Base-by-base conservation (phyloP, 2,797 vertebrate species). In the Siniperca obscura region DNA sequence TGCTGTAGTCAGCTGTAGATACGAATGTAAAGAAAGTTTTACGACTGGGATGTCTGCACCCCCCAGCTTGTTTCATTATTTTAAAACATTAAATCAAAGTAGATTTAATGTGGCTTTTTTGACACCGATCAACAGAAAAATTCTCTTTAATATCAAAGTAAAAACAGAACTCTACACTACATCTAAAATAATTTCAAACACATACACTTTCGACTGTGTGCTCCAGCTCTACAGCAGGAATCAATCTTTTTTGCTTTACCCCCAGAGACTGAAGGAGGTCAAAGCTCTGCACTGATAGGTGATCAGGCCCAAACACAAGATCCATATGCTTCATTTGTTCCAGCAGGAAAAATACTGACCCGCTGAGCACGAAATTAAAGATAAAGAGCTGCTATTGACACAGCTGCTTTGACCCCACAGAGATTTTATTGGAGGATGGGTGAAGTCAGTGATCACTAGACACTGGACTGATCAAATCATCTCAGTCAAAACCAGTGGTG, bases 351-450 rank as follows among this genome's bases (percentile, higher is more conserved):
- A 77, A 86, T 34, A 83, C 44, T 42, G 70, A 70, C 75, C 80
- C 3, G 40, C 87, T 74, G 76, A 89, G 68, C 57, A 76, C 13
- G 1, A 78, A 75, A 82, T 87, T 57, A 80, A 74, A 86, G 80
- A 76, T 78, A 77, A 86, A 80, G 74, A 73, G 71, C 80, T 34
- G 55, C 68, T 92, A 56, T 92, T 92, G 85, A 91, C 81, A 89
- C 90, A 91, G 90, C 88, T 93, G 91, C 65, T 72, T 65, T 76
- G 76, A 85, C 76, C 75, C 62, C 27, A 57, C 48, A 36, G 59
- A 83, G 76, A 85, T 76, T 73, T 77, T 40, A 76, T 57, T 34
- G 17, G 50, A 57, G 50, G 55, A 64, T 17, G 44, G 69, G 13
- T 21, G 30, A 65, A 74, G 74, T 74, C 76, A 72, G 48, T 5